Base-by-base conservation (phyloP, 2,888 invertebrate species). In the Xanthorhoe designata region DNA sequence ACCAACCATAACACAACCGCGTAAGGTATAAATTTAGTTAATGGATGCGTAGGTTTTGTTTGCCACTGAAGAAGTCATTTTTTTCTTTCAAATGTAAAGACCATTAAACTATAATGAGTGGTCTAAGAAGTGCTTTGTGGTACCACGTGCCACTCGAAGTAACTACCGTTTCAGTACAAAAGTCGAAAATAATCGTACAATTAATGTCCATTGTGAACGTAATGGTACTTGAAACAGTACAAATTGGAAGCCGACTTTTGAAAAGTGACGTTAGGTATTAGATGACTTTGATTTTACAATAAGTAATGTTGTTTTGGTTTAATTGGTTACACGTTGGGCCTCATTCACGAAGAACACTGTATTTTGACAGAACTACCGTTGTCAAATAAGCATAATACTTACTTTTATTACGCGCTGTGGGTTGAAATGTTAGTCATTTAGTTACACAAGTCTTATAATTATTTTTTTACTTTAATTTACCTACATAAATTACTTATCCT, bases 61-160 rank as follows among this genome's bases (percentile, higher is more conserved):
- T 78, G 81, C 83, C 80, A 80, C 82, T 84, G 85, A 85, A 83
- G 82, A 87, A 83, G 88, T 88, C 85, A 88, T 84, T 81, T 84
- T 83, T 86, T 89, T 88, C 79, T 85, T 88, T 83, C 83, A 86
- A 82, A 85, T 76, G 82, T 83, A 82, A n/a, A 90, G 87, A 89
- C 90, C 91, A 92, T 93, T 93, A 92, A 91, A 89, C 80, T 78
- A 88, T 92, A 92, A 93, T 93, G 92, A 93, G 92, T 91, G 89
- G 89, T 80, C 85, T 83, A 87, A 88, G 86, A 86, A 91, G 91
- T 87, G 88, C 86, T 90, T 88, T 88, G 87, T 86, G 80, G 68
- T 78, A 90, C 90, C 92, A 92, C 92, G 92, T 92, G 92, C 92
- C 90, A 85, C 87, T 89, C 79, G 78, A 83, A 86, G 83, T 79